These are phyloP conservation scores for Sminthurinus signatus DNA, from an alignment of 1,140 invertebrate genomes.

Conservation along the genomic window DNA sequence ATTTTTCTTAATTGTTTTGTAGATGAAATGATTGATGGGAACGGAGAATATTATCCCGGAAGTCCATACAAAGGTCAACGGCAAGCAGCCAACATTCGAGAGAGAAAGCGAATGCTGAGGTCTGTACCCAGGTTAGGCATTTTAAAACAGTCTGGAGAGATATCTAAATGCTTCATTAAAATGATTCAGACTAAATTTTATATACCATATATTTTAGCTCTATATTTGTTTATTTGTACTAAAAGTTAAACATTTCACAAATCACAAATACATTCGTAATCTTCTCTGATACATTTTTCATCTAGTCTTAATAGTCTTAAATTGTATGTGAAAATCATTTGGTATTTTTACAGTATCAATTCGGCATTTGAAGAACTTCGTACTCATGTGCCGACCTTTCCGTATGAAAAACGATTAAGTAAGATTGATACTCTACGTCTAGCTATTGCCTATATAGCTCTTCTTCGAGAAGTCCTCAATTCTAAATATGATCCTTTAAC, in stretches of 20 bases:
- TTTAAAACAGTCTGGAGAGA: neutral
- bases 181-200: too few relatives aligned
- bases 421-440: slow-evolving; percentile 94
- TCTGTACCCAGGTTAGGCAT: slow-evolving; percentile 51
- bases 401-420: slow-evolving; percentile 93
- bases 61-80: slow-evolving; percentile 79
- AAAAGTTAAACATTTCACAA: neutral
- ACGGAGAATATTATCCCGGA: slow-evolving; percentile 49
- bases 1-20: neutral
- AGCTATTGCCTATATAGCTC: slow-evolving; percentile 93
- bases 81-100: slow-evolving; percentile 85
- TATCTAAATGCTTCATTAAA: too few relatives aligned
- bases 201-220: too few relatives aligned
- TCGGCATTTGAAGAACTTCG: slow-evolving; percentile 93
- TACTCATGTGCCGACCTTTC: slow-evolving; percentile 95
- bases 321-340: too few relatives aligned
- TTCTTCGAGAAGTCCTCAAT: slow-evolving; percentile 82
- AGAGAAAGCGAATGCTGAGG: slow-evolving; percentile 94
- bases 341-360: slow-evolving; percentile 73
- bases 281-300: too few relatives aligned
- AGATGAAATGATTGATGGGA: neutral
- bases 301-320: too few relatives aligned
- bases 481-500: slow-evolving; percentile 85
- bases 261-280: too few relatives aligned
- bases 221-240: too few relatives aligned